Evolutionary conservation across 2,888 invertebrate genomes (phyloP).

Genomic region (Sicus ferrugineus): DNA sequence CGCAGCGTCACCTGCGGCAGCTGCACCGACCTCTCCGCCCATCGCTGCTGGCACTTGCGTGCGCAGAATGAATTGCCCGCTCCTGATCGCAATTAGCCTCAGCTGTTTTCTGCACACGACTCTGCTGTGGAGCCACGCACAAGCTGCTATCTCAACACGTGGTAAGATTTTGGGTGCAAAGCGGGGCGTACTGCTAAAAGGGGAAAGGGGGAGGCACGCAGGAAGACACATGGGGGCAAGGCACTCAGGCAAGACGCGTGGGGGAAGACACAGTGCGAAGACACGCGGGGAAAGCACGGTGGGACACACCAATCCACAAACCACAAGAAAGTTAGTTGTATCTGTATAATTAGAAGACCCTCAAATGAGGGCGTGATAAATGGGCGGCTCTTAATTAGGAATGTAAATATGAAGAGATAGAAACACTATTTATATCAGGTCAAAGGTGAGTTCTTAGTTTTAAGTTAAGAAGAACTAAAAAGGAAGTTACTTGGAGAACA

Average conservation of each 20-base stretch:
- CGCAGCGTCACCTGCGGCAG: constrained; percentile 33
- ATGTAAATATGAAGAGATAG: too few species aligned
- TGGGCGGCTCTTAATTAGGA: too few species aligned
- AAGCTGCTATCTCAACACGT: constrained; percentile 63
- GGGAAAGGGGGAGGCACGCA: not conserved
- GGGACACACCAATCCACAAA: too few species aligned
- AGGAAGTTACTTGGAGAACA: too few species aligned
- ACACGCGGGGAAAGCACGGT: too few species aligned
- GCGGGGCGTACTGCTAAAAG: not conserved
- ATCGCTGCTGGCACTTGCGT: constrained; percentile 36
- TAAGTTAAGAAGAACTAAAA: too few species aligned
- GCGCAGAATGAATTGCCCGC: constrained; percentile 59
- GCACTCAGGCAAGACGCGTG: not conserved
- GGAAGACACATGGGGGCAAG: not conserved
- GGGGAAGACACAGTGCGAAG: not conserved
- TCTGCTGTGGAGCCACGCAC: constrained; percentile 53
- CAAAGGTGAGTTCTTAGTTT: too few species aligned
- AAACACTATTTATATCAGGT: too few species aligned
- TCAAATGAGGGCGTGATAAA: too few species aligned
- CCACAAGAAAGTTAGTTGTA: not conserved
- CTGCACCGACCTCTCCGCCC: constrained; percentile 33
- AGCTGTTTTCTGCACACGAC: constrained; percentile 60
- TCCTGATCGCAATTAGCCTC: constrained; percentile 64
- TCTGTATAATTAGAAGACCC: not conserved
- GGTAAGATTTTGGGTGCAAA: constrained; percentile 60